Evolutionary conservation across 2,888 invertebrate genomes (phyloP).

Genomic region (Chouioia cunea): DNA sequence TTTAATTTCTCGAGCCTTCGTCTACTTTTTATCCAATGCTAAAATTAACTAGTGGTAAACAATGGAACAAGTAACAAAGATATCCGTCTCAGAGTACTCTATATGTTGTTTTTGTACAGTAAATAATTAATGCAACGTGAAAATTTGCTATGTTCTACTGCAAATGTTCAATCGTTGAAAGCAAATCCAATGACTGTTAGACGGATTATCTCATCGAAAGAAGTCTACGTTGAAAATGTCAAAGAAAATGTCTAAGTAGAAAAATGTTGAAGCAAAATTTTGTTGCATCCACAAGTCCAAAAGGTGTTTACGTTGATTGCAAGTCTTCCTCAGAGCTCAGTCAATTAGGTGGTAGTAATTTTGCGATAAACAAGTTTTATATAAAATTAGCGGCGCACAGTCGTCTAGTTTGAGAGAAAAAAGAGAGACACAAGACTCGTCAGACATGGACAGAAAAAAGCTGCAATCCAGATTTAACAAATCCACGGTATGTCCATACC

Average conservation of each 20-base stretch:
- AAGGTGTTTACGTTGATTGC: conserved; percentile 24
- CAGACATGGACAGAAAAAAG: conserved; percentile 39
- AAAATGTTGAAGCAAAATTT: conserved; percentile 2
- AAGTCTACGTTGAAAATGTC: not conserved
- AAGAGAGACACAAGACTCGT: conserved; percentile 18
- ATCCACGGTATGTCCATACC: conserved; percentile 31
- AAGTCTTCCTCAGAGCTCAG: conserved; percentile 31
- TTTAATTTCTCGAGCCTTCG: conserved; percentile 1
- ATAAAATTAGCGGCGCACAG: conserved; percentile 40
- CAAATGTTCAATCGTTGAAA: conserved; percentile 23
- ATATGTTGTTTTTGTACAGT: not conserved
- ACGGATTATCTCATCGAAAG: not conserved
- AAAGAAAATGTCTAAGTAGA: not conserved
- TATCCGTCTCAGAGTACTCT: conserved; percentile 12
- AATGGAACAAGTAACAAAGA: conserved; percentile 12
- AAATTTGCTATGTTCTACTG: not conserved
- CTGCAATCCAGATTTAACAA: conserved; percentile 10
- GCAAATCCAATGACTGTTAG: not conserved
- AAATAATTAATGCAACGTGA: not conserved
- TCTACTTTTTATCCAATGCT: conserved; percentile 21
- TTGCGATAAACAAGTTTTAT: conserved; percentile 45
- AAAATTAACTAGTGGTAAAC: conserved; percentile 23
- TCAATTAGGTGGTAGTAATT: conserved; percentile 39
- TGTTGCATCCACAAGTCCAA: conserved; percentile 34
- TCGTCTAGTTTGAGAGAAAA: conserved; percentile 18